These are phyloP conservation scores for Myotis lucifugus DNA, from an alignment of 2,113 vertebrate genomes.

Conservation along the genomic window DNA sequence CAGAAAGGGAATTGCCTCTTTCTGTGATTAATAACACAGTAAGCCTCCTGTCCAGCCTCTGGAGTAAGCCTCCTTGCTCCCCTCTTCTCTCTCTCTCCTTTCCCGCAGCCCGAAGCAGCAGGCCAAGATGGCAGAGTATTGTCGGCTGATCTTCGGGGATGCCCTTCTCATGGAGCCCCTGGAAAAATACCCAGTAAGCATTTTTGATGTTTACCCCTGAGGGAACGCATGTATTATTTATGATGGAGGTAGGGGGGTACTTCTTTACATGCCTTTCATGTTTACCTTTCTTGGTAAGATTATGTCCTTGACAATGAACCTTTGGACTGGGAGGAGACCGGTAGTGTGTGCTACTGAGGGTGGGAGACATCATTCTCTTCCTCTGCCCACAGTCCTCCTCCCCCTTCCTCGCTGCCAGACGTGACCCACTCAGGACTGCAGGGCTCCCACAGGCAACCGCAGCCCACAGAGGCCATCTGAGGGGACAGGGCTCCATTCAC, in stretches of 20 bases:
- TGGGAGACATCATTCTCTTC: neutral
- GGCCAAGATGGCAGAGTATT: conserved; percentile 99
- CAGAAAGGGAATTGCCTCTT: neutral
- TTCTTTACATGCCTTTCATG: neutral
- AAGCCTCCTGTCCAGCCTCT: neutral
- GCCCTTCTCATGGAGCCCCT: conserved; percentile 94
- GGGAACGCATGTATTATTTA: neutral
- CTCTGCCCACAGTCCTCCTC: neutral
- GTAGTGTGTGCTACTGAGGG: fast-evolving
- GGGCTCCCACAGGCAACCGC: neutral
- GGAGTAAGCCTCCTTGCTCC: neutral
- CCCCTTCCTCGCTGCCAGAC: too few relatives aligned
- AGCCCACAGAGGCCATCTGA: neutral
- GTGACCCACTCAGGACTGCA: neutral
- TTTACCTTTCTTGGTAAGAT: neutral
- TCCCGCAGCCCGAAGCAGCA: conserved; percentile 94
- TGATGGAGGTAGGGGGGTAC: too few relatives aligned
- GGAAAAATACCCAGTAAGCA: conserved; percentile 96
- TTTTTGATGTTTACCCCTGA: neutral
- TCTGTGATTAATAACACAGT: neutral
- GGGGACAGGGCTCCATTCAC: neutral
- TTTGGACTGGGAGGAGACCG: neutral
- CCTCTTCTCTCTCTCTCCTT: neutral
- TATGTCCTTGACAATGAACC: neutral
- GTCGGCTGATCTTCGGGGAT: conserved; percentile 98